These are phyloP conservation scores for Drosophila meridionalis DNA, from an alignment of 2,888 invertebrate species.

Conservation along the genomic window DNA sequence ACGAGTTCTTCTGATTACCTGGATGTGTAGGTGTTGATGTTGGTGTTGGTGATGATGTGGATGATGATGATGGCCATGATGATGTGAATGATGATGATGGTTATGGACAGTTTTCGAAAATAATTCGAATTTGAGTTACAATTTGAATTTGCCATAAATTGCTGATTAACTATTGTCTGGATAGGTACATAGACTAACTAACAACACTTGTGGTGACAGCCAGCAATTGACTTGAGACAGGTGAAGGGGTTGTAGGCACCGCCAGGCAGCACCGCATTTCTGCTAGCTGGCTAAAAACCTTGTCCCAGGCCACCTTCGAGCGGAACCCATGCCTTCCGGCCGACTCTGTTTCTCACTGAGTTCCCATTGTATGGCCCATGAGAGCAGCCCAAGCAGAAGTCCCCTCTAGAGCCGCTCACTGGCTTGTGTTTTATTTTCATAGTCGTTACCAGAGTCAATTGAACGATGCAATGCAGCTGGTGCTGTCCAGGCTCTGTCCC, in stretches of 20 bases:
- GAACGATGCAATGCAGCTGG: conserved; percentile 6
- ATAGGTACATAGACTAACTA: too few species aligned
- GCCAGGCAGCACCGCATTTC: too few species aligned
- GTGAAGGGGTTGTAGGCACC: too few species aligned
- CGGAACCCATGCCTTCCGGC: too few species aligned
- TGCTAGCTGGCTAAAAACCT: too few species aligned
- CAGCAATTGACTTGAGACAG: too few species aligned
- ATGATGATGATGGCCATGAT: too few species aligned
- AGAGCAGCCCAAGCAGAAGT: too few species aligned
- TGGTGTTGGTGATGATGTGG: not conserved
- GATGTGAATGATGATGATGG: not conserved
- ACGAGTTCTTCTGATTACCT: conserved; percentile 23
- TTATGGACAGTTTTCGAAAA: not conserved
- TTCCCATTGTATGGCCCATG: too few species aligned
- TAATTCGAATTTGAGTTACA: not conserved
- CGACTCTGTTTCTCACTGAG: too few species aligned
- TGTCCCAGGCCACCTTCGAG: too few species aligned
- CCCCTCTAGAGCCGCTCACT: not conserved
- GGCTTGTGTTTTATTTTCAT: not conserved
- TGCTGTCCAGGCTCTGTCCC: not conserved
- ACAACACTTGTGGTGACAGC: too few species aligned
- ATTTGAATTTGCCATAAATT: not conserved
- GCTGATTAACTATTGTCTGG: not conserved
- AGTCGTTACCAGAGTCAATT: not conserved
- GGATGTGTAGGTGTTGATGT: not conserved